Percentiles rank a stretch among this genome's conserved stretches.
These are phyloP conservation scores for Hippoglossus stenolepis DNA, from an alignment of 2,113 vertebrate species.

Conservation along the genomic window DNA sequence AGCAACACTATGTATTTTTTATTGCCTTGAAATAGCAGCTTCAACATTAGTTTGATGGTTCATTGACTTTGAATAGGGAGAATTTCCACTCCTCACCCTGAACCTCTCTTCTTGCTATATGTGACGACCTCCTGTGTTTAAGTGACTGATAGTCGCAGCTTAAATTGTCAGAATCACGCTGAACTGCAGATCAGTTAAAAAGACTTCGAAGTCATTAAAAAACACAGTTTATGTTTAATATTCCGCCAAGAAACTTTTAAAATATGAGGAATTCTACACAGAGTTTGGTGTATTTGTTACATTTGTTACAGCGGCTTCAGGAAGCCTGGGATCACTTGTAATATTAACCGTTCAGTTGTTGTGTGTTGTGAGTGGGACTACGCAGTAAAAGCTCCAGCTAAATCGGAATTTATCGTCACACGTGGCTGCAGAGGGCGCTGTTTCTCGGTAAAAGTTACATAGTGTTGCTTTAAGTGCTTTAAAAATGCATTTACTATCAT, in stretches of 20 bases:
- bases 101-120: background rate
- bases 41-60: no score
- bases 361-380: no score
- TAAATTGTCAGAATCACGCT: background rate
- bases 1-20: background rate
- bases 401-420: background rate
- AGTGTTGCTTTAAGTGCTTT: background rate
- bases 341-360: background rate
- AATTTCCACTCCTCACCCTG: background rate
- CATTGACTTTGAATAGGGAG: background rate
- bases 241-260: background rate
- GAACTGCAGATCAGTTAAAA: background rate
- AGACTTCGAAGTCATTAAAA: background rate
- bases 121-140: background rate
- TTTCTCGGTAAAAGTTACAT: background rate
- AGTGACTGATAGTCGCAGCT: no score
- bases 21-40: no score
- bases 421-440: background rate
- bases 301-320: background rate
- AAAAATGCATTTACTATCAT: conserved; percentile 29
- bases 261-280: background rate
- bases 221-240: background rate
- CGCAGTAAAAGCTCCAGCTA: no score
- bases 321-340: background rate
- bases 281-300: background rate